Evolutionary conservation across 2,797 vertebrate species (phyloP), one percentile per base, ranked within the genome.

Genomic region (Acestrorhynchus altus): DNA sequence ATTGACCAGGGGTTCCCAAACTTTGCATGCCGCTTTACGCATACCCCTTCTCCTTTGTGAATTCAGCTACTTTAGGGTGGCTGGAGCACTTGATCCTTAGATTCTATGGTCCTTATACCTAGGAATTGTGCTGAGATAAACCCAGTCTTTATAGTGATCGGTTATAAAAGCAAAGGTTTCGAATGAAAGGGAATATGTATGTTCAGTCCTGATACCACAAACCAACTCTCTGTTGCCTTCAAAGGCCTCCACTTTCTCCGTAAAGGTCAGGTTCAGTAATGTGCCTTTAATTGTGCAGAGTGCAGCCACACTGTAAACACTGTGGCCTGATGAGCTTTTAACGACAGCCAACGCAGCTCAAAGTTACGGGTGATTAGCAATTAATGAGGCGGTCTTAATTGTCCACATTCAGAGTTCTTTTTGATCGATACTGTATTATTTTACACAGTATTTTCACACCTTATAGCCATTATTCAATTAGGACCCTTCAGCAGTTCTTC

Each of bases 281-380:
- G 75, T 35, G 16, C 8, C 59, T 39, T 61, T 61, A 61, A 61
- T 61, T 39, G 31, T 52, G 59, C 66, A 35, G 69, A 82, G 82
- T 80, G 75, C 72, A 66, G 80, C 74, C 70, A 22, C 52, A 78
- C 82, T 80, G 83, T 87, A 87, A 87, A 87, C 84, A 86, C 72
- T 47, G 78, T 63, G 68, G 57, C 47, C 74, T 72, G 72, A 86
- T 86, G 88, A 87, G 81, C 78, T 83, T 82, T 86, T 89, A 88
- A 89, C 76, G 85, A 85, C 72, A 64, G 74, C 75, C 76, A 59
- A 13, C 77, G 69, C 76, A 83, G 78, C 87, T 82, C 80, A 57
- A 77, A 70, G 81, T 86, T 84, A 81, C 47, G 71, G 73, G 79
- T 87, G 87, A 90, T 89, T 88, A 90, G 83, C 74, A 84, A 85